phyloP scores from a whole-genome alignment of 53 echinoderm and acorn worm species.

The Temnopleurus reevesii region DNA sequence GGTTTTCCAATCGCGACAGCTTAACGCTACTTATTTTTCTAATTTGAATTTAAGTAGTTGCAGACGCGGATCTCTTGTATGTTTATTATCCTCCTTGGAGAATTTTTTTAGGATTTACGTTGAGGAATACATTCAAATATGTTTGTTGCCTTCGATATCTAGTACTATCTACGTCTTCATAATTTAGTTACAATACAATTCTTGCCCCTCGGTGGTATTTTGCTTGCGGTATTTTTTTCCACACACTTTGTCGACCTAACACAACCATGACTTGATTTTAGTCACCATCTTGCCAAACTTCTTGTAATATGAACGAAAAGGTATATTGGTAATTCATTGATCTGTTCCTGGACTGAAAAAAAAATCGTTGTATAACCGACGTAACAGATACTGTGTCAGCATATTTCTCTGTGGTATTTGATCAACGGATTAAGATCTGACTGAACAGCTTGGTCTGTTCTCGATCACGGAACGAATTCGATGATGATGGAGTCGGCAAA shows the following conservation, averaged over 20 bases:
- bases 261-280: not conserved
- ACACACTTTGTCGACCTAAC: not conserved
- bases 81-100: not conserved
- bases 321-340: not conserved
- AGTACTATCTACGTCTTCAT: not conserved
- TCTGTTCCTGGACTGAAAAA: too few species aligned
- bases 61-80: not conserved
- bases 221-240: not conserved
- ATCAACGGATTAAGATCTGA: not conserved
- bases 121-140: not conserved
- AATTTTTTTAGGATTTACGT: not conserved
- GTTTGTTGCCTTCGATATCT: not conserved
- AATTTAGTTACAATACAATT: not conserved
- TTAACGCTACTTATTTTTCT: not conserved
- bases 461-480: not conserved
- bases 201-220: not conserved
- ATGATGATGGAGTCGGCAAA: not conserved
- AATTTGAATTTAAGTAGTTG: not conserved
- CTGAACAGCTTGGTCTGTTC: not conserved
- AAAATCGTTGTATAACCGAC: too few species aligned
- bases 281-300: not conserved
- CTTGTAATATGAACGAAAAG: not conserved
- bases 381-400: too few species aligned
- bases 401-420: too few species aligned
- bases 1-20: not conserved